Evolutionary conservation across 2,797 vertebrate species (phyloP), one percentile per base, ranked within the genome.

Genomic region (Meda fulgida): DNA sequence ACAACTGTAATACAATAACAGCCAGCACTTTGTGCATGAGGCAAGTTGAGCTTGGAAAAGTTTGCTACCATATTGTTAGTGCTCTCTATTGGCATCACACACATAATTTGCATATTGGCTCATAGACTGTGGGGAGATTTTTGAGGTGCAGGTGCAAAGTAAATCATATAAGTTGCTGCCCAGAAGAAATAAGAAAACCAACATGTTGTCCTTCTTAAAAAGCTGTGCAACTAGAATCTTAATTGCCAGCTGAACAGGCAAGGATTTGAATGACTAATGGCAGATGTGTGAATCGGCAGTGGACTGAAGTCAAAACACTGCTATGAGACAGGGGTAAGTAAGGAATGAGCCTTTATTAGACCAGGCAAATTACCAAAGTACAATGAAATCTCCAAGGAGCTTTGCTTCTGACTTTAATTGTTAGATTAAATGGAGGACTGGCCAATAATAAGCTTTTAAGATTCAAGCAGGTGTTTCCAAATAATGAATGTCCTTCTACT

Each of bases 341-440:
- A 55, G 18, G 34, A 34, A 72, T 1, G 3, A 72, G 18, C n/a
- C 34, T 81, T 72, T 81, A 60, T 71, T 48, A 40, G 3, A 29
- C 60, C 31, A 7, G 7, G 2, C 16, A 66, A 38, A 53, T 66
- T 51, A 16, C 23, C 3, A 11, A 48, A 66, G 18, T 21, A 38
- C 43, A 53, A 16, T 84, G n/a, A 77, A 51, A 83, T 77, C 31
- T 67, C 40, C 2, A 69, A 40, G 65, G 46, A 67, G 51, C 3
- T 69, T 40, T 69, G 10, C 36, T 60, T 14, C 38, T 58, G 26
- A 84, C 78, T 26, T 51, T 70, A 78, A 58, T 58, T 19, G 23
- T 13, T 23, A 43, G 63, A 34, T 84, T 67, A 84, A 84, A 26
- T 78, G 34, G 7, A 81, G 31, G 31, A 38, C 79, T 81, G 21